A percentile compares a stretch with the other conserved stretches of the same genome.
Evolutionary conservation across 2,888 invertebrate genomes (phyloP).

Genomic region (Sycophila texana): DNA sequence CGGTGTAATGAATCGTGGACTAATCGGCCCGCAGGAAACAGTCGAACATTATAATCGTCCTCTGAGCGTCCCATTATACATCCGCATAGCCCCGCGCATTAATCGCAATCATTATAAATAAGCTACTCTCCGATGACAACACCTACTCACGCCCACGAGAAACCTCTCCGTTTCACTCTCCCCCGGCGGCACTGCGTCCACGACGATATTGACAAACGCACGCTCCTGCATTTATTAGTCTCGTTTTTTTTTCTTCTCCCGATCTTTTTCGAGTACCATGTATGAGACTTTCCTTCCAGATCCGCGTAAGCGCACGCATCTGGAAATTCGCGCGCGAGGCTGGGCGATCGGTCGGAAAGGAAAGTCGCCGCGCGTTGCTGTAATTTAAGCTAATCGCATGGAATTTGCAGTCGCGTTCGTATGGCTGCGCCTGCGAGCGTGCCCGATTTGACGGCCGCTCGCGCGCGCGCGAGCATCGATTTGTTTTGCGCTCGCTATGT

Average conservation of each 20-base stretch:
- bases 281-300: conserved; percentile 27
- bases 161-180: no score
- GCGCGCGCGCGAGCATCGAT: conserved; percentile 15
- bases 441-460: not conserved
- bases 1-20: not conserved
- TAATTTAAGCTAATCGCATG: conserved; percentile 37
- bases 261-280: not conserved
- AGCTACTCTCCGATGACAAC: no score
- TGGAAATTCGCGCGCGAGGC: not conserved
- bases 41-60: no score
- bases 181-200: not conserved
- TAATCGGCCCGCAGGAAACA: not conserved
- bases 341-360: conserved; percentile 21
- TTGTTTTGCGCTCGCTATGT: not conserved
- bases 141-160: no score
- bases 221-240: not conserved
- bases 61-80: no score
- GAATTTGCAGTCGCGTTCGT: conserved; percentile 1
- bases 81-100: no score
- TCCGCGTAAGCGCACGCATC: not conserved
- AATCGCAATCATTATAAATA: not conserved
- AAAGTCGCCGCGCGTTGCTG: conserved; percentile 19
- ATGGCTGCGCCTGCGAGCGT: not conserved
- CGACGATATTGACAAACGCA: not conserved
- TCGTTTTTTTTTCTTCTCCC: not conserved